Percentiles rank a stretch among this genome's conserved stretches.
Evolutionary conservation across 2,113 vertebrate species (phyloP).

Genomic region (Strix aluco): DNA sequence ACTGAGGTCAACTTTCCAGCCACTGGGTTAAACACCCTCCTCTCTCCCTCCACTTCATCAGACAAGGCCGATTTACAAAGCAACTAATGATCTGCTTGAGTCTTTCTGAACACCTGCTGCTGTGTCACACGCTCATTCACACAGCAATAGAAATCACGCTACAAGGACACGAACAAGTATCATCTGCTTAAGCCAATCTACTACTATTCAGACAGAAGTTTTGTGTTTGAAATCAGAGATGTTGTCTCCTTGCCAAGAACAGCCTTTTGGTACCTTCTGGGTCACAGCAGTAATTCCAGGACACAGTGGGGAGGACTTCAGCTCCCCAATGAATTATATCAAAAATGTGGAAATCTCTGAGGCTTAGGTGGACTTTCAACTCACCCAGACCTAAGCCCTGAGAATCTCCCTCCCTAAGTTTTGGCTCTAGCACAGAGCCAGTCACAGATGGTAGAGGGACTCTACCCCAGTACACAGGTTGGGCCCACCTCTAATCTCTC

Average conservation of each 20-base stretch:
- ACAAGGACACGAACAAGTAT: neutral
- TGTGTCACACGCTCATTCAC: neutral
- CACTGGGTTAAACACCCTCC: neutral
- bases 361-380: neutral
- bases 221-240: neutral
- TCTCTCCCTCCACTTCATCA: neutral
- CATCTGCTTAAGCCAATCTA: neutral
- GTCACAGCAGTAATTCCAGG: neutral
- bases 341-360: neutral
- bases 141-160: neutral
- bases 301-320: neutral
- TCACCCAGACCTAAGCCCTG: neutral
- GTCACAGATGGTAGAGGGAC: neutral
- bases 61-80: neutral
- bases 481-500: neutral
- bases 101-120: neutral
- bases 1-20: neutral
- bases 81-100: neutral
- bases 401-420: neutral
- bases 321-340: rapidly evolving
- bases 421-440: neutral
- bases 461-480: neutral
- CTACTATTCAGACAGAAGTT: neutral
- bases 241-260: neutral
- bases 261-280: neutral